phyloP scores from a whole-genome alignment of 2,113 vertebrate species.

The Eudyptes chrysolophus region DNA sequence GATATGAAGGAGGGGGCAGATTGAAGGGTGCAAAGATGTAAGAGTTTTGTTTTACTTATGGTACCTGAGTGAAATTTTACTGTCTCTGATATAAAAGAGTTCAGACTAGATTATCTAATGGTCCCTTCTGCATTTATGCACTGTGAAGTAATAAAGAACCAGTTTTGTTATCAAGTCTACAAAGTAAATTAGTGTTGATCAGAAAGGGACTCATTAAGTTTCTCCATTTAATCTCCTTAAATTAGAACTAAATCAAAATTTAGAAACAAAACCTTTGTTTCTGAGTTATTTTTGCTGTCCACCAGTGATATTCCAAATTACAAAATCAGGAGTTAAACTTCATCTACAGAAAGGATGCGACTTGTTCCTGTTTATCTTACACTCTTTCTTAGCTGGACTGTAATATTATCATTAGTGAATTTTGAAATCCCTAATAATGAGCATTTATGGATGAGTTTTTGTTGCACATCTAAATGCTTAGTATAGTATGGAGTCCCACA shows the following conservation, averaged over 20 bases:
- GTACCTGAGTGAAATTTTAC: background rate
- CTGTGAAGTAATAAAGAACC: background rate
- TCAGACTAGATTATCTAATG: background rate
- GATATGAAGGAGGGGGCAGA: background rate
- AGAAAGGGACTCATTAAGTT: background rate
- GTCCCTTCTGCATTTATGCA: background rate
- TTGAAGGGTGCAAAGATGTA: background rate
- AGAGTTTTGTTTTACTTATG: background rate
- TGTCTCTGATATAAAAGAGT: background rate
- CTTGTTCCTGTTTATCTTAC: background rate
- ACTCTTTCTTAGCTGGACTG: background rate
- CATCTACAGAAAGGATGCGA: background rate
- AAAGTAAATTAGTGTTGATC: background rate
- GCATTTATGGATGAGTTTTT: background rate
- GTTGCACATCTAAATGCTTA: background rate
- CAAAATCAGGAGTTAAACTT: background rate
- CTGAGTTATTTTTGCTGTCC: background rate
- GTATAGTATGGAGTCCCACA: background rate
- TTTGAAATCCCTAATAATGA: background rate
- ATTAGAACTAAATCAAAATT: background rate
- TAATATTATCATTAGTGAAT: background rate
- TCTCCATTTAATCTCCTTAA: background rate
- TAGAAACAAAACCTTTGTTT: background rate
- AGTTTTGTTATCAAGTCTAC: background rate
- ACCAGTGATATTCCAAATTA: background rate